Conservation (phyloP, 2,113 vertebrate species). For the Condylura cristata region DNA sequence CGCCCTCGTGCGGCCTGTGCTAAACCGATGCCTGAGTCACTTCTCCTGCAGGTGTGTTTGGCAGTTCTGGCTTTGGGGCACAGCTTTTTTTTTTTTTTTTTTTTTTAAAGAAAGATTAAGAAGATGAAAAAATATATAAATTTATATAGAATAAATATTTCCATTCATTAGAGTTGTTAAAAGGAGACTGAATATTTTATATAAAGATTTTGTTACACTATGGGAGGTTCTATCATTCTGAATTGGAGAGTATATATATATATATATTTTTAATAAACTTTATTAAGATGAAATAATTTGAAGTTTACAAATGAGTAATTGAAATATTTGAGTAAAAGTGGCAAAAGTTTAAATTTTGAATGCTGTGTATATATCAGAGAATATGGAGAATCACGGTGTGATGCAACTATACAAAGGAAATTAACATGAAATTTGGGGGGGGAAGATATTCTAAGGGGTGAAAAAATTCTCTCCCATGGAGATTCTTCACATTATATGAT, state of each 20-base stretch:
- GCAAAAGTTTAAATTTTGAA: constrained; percentile 69
- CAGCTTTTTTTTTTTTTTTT: constrained; percentile 73
- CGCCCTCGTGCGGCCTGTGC: constrained; percentile 71
- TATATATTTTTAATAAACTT: constrained; percentile 90
- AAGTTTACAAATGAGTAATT: constrained; percentile 85
- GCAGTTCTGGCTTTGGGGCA: constrained; percentile 77
- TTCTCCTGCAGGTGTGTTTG: constrained; percentile 56
- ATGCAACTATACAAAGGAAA: neutral
- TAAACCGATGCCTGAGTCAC: constrained; percentile 31
- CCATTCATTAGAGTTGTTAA: constrained; percentile 84
- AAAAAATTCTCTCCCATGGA: constrained; percentile 63
- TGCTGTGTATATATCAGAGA: constrained; percentile 67
- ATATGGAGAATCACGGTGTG: constrained; percentile 65
- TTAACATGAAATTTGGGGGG: constrained; percentile 24
- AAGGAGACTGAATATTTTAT: constrained; percentile 88
- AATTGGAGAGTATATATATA: constrained; percentile 89
- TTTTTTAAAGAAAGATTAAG: constrained; percentile 79
- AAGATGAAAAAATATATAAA: constrained; percentile 83
- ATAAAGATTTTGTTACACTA: constrained; percentile 87
- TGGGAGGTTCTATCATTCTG: constrained; percentile 87
- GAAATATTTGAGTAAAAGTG: constrained; percentile 75
- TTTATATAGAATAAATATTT: constrained; percentile 89
- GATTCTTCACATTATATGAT: constrained; percentile 50
- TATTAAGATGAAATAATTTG: constrained; percentile 89
- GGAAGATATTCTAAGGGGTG: neutral